phyloP scores from a whole-genome alignment of 2,797 vertebrate species.

The Liasis olivaceus region DNA sequence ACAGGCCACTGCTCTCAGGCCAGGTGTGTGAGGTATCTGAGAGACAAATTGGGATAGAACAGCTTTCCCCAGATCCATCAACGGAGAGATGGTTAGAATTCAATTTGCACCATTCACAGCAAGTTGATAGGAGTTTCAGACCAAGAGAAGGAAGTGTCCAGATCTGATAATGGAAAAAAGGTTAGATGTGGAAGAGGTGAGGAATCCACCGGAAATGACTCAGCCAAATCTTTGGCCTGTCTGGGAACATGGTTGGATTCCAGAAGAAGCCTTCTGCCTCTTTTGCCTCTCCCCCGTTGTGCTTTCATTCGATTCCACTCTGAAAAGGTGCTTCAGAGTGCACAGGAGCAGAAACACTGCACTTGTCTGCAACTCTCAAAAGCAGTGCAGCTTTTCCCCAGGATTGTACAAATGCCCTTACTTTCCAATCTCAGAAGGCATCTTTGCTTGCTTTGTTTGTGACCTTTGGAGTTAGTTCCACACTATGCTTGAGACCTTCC shows the following conservation, averaged over 20 bases:
- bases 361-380: not conserved
- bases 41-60: not conserved
- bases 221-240: not conserved
- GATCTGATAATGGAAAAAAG: not conserved
- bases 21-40: not conserved
- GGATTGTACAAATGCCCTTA: not conserved
- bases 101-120: not conserved
- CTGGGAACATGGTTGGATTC: not conserved
- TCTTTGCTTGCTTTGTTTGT: slow-evolving; percentile 22
- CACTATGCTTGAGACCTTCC: not conserved
- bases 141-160: not conserved
- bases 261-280: no score
- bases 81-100: not conserved
- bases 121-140: not conserved
- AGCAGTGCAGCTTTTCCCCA: not conserved
- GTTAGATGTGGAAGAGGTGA: not conserved
- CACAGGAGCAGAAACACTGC: not conserved
- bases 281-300: not conserved
- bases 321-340: not conserved
- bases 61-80: not conserved
- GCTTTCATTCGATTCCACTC: not conserved
- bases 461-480: slow-evolving; percentile 13
- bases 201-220: not conserved
- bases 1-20: not conserved
- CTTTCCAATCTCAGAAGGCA: accelerated